Base-by-base conservation (phyloP, 2,888 invertebrate species). In the Torymus aiolomorphi region DNA sequence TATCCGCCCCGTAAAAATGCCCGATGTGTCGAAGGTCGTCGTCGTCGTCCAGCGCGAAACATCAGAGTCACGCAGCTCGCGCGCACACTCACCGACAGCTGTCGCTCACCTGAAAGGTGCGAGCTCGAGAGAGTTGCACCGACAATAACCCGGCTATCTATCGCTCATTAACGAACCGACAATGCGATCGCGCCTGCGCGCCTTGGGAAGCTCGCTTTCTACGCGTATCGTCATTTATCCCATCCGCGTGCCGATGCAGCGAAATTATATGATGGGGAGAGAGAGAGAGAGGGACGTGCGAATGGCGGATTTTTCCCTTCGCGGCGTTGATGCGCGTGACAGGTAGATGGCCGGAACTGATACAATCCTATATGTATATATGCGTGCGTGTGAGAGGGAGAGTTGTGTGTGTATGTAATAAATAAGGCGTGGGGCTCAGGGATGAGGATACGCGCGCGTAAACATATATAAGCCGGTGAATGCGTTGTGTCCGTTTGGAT, bases 161-260 rank as follows among this genome's bases (percentile, higher is more conserved):
- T 84, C 80, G 81, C 71, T 76, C 79, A 82, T 83, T 83, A 83
- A 83, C 80, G 83, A 80, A 77, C 79, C 71, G 52, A 82, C 82
- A 80, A 82, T 81, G 72, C 62, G 59, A 18, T 13, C n/a, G n/a
- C n/a, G 31, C 52, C 8, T 54, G n/a, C 11, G 18, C 24, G n/a
- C 18, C 11, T 24, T 24, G 24, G 11, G 61, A 8, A 61, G 61
- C 24, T 24, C 11, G 2, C 20, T 24, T 61, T 31, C 31, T 31
- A 31, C 8, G 8, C 31, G 31, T 31, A 31, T 31, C 2, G 31
- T 31, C 31, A 31, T 31, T 31, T 31, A 31, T 31, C 31, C 31
- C 8, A 3, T 8, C 31, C 31, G 31, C 31, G 8, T 31, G 31
- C 31, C 31, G 31, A 31, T 31, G 31, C 31, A 31, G 31, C 31